Conservation (phyloP, 2,888 invertebrate genomes). For the Harmothoe impar region DNA sequence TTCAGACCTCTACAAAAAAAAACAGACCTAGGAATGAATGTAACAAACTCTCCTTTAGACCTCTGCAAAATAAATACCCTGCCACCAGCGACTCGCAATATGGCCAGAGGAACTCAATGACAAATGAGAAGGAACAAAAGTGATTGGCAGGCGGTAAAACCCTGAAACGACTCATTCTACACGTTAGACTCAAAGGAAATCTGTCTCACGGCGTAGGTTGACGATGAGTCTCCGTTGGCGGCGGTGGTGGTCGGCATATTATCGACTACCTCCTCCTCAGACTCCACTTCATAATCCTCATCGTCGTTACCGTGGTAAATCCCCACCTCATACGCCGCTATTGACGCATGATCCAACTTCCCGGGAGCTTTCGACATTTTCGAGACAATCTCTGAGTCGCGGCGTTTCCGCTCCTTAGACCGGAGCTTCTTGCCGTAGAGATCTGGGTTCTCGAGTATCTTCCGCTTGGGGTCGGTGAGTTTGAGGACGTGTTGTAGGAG, state of each 20-base stretch:
- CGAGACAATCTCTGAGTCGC: conserved; percentile 86
- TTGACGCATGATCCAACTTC: conserved; percentile 94
- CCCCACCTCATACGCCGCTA: conserved; percentile 90
- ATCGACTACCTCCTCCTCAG: conserved; percentile 64
- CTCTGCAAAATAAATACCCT: too few species aligned
- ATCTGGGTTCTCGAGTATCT: conserved; percentile 89
- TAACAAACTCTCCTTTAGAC: too few species aligned
- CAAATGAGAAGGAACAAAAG: too few species aligned
- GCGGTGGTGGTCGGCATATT: conserved; percentile 33
- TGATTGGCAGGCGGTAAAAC: neutral
- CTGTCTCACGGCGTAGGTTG: conserved; percentile 61
- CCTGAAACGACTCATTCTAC: neutral
- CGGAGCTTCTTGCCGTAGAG: conserved; percentile 80
- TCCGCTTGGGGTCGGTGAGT: conserved; percentile 91
- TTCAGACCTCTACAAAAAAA: too few species aligned
- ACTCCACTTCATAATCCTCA: conserved; percentile 72
- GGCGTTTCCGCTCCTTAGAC: conserved; percentile 77
- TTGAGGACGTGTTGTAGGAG: conserved; percentile 82
- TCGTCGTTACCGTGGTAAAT: conserved; percentile 77
- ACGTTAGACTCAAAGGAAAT: conserved; percentile 65
- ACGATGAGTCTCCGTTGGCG: conserved; percentile 29
- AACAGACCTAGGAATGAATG: too few species aligned
- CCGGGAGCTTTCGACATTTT: conserved; percentile 91
- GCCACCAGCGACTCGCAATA: too few species aligned
- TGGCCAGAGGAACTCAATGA: too few species aligned